These are phyloP conservation scores for Pocillopora verrucosa DNA, from an alignment of 64 coral and sea anemone species.

Conservation along the genomic window DNA sequence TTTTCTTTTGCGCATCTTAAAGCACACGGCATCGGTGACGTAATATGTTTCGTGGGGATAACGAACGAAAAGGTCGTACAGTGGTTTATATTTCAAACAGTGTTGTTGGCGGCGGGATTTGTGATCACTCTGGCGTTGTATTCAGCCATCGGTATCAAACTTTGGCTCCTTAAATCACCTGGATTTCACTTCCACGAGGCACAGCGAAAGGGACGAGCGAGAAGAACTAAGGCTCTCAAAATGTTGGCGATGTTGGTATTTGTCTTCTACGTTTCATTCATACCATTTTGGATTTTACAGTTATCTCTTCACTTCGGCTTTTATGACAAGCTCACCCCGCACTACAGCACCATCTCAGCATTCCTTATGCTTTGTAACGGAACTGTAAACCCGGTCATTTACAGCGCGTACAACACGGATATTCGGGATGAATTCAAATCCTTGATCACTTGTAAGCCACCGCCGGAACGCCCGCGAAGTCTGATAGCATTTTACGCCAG, in stretches of 20 bases:
- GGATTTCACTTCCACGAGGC: background rate
- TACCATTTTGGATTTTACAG: constrained; percentile 28
- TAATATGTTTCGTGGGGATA: background rate
- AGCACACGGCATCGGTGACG: background rate
- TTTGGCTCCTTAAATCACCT: constrained; percentile 3
- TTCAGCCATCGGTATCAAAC: constrained; percentile 2
- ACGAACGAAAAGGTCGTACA: constrained; percentile 4
- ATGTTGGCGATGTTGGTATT: constrained; percentile 21
- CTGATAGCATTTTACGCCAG: background rate
- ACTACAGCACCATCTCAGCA: background rate
- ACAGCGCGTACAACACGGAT: constrained; percentile 4
- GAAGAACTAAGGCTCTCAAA: background rate
- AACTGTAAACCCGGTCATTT: constrained; percentile 5
- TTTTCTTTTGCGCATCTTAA: constrained; percentile 9
- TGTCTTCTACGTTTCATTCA: constrained; percentile 31
- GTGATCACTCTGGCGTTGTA: background rate
- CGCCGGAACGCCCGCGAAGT: background rate
- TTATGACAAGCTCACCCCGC: background rate
- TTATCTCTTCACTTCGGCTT: constrained; percentile 9
- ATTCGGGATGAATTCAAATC: constrained; percentile 33
- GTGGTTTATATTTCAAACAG: constrained; percentile 37
- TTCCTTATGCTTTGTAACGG: constrained; percentile 29
- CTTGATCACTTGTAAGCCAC: background rate
- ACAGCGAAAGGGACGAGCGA: background rate
- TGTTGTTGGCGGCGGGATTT: background rate